Evolutionary conservation across 2,888 invertebrate species (phyloP).

Genomic region (Nephrotoma flavescens): DNA sequence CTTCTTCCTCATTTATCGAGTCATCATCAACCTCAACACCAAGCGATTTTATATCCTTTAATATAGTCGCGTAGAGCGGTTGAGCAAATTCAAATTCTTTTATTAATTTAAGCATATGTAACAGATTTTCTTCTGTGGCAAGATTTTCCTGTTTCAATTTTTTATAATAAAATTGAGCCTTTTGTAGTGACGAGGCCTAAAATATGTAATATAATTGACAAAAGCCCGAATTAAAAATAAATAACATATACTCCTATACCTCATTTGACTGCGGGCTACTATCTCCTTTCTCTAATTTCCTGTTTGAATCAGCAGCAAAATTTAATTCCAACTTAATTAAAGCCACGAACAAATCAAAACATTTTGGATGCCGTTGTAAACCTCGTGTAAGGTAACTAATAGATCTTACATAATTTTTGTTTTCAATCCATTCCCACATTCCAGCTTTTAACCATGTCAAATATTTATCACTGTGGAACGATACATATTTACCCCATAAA

Average conservation of each 20-base stretch:
- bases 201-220: background rate
- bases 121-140: background rate
- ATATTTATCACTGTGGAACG: background rate
- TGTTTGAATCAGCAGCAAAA: background rate
- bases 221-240: background rate
- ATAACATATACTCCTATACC: background rate
- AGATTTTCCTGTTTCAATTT: background rate
- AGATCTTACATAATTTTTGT: background rate
- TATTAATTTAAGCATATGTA: background rate
- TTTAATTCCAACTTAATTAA: background rate
- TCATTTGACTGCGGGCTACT: background rate
- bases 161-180: background rate
- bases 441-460: background rate
- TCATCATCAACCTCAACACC: background rate
- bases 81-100: background rate
- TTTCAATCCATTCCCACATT: constrained; percentile 1
- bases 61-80: background rate
- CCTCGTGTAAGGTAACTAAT: background rate
- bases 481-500: background rate
- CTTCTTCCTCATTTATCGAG: too few relatives aligned
- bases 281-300: background rate
- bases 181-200: background rate
- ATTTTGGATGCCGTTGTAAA: background rate
- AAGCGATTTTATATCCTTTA: background rate
- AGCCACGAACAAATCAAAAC: background rate